Percentiles rank a stretch among this genome's conserved stretches.
These are phyloP conservation scores for Paramisgurnus dabryanus DNA, from an alignment of 2,113 vertebrate genomes.

Conservation along the genomic window DNA sequence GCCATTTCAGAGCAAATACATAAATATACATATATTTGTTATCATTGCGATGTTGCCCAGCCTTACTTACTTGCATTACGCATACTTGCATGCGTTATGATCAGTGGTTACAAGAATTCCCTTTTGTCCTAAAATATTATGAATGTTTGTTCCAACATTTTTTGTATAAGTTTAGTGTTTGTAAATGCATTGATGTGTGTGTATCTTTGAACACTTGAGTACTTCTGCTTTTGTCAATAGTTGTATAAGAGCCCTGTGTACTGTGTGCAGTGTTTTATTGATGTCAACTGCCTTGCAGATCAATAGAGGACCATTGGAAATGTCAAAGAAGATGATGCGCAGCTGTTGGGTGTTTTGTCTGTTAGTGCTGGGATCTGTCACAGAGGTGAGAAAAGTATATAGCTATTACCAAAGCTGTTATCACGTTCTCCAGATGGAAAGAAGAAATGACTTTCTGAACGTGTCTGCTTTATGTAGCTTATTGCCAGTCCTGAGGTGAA, in stretches of 20 bases:
- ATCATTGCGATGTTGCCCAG: not conserved
- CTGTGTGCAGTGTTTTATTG: slow-evolving; percentile 24
- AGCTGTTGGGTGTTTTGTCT: slow-evolving; percentile 63
- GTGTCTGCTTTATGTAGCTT: slow-evolving; percentile 62
- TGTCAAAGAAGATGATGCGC: slow-evolving; percentile 69
- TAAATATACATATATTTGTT: not conserved
- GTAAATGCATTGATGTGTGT: not conserved
- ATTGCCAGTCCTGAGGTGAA: slow-evolving; percentile 74
- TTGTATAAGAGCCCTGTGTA: not conserved
- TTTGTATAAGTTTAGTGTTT: not conserved
- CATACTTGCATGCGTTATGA: too few species aligned
- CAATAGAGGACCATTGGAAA: slow-evolving; percentile 46
- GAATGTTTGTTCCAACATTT: not conserved
- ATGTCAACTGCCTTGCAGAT: slow-evolving; percentile 62
- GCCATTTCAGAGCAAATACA: too few species aligned
- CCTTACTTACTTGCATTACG: not conserved
- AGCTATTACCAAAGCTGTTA: not conserved
- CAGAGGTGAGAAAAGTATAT: slow-evolving; percentile 70
- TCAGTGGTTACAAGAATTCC: not conserved
- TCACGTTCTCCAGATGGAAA: not conserved
- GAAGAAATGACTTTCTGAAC: not conserved
- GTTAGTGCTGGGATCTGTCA: slow-evolving; percentile 69
- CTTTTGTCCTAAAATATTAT: too few species aligned
- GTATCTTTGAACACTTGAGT: not conserved
- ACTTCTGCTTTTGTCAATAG: slow-evolving; percentile 17